Base-by-base conservation (phyloP, 2,113 vertebrate species). In the Psettodes erumei region DNA sequence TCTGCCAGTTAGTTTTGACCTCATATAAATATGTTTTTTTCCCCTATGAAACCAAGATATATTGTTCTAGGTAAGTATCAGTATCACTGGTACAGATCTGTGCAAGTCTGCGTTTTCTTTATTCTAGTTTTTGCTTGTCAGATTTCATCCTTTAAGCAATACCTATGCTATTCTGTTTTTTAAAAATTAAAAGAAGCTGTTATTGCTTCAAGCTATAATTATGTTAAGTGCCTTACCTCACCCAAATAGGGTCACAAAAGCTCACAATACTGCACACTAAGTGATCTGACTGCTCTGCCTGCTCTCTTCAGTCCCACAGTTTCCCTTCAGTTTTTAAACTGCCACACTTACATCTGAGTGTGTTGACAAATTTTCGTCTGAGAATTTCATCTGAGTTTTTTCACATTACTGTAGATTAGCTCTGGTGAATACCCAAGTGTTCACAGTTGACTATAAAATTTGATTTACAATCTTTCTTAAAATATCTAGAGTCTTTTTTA, bases 11-110 rank as follows among this genome's bases (percentile, higher is more conserved):
- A 10, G 10, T 23, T 30, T 53, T 43, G 3, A 5, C 18, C 19
- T 33, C 6, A 43, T 6, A 33, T 53, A 43, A 42, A n/a, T 1
- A 43, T 18, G 7, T 13, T n/a, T n/a, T n/a, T n/a, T n/a, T n/a
- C n/a, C n/a, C n/a, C n/a, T n/a, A n/a, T n/a, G n/a, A n/a, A n/a
- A n/a, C n/a, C n/a, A n/a, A n/a, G n/a, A 15, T 63, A 11, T 33
- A 8, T 1, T 32, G 8, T 59, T 35, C 28, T 2, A 19, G 3
- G 8, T 65, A 53, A 19, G 16, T 16, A 18, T 94, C 95, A 96
- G 92, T 93, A 96, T 95, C 95, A 96, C 81, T 93, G 19, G 6
- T 25, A 93, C 79, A 95, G 89, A 89, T 95, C 94, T 75, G 91
- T 92, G 73, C 93, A 89, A 1, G 94, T 94, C 60, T 94, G 94